Evolutionary conservation across 2,888 invertebrate genomes (phyloP).

Genomic region (Malacosoma neustria): DNA sequence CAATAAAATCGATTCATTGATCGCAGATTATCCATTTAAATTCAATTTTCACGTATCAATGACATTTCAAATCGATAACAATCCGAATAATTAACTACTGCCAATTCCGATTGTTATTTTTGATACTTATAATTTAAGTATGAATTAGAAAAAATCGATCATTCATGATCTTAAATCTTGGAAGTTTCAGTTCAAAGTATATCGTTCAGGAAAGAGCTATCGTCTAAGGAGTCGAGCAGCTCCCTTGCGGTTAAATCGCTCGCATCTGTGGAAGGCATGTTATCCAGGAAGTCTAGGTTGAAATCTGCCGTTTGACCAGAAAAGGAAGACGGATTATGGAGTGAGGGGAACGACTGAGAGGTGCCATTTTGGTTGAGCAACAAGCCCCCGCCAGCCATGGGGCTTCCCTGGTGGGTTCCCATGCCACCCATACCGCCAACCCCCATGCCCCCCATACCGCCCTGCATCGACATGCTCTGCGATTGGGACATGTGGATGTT

Average conservation of each 20-base stretch:
- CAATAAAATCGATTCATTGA: no score
- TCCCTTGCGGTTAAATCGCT: constrained; percentile 87
- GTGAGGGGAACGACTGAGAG: constrained; percentile 39
- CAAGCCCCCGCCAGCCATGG: constrained; percentile 33
- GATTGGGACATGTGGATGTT: constrained; percentile 82
- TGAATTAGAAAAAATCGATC: no score
- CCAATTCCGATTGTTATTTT: no score
- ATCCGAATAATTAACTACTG: no score
- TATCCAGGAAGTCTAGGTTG: constrained; percentile 90
- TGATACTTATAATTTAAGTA: no score
- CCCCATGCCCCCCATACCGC: constrained; percentile 29
- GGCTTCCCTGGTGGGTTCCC: constrained; percentile 29
- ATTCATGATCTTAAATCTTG: no score
- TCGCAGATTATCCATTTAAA: no score
- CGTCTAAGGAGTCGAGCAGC: constrained; percentile 88
- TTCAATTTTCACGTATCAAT: no score
- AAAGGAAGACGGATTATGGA: constrained; percentile 58
- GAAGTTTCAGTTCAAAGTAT: constrained; percentile 65
- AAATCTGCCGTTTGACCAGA: constrained; percentile 78
- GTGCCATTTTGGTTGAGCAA: constrained; percentile 16
- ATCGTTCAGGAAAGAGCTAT: constrained; percentile 82
- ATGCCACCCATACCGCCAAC: constrained; percentile 35
- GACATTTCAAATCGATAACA: no score
- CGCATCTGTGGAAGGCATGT: constrained; percentile 84
- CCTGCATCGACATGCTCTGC: constrained; percentile 76